Evolutionary conservation across 2,888 invertebrate genomes (phyloP).

Genomic region (Scelioninae gen. 2): DNA sequence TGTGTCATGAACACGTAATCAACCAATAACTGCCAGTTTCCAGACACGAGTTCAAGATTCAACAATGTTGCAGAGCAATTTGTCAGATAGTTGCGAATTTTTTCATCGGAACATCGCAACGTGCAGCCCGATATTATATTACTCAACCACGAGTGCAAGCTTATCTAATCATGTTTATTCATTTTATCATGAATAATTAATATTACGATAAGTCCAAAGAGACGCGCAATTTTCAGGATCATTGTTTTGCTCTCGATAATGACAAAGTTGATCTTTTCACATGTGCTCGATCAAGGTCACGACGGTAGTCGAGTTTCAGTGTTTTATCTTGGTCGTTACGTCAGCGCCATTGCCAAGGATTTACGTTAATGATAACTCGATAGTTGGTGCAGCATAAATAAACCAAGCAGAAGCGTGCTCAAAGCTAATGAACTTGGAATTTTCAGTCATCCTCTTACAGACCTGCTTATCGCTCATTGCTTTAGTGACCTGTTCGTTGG

Average conservation of each 20-base stretch:
- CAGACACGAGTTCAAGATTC: too few relatives aligned
- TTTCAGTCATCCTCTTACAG: too few relatives aligned
- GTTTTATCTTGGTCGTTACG: conserved; percentile 32
- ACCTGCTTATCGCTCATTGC: too few relatives aligned
- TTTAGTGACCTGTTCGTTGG: too few relatives aligned
- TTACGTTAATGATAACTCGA: conserved; percentile 4
- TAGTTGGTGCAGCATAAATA: conserved; percentile 25
- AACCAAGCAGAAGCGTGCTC: not conserved
- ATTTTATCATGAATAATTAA: conserved; percentile 49
- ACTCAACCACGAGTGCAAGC: conserved; percentile 14
- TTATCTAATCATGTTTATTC: conserved; percentile 39
- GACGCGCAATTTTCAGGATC: conserved; percentile 30
- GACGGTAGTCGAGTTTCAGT: not conserved
- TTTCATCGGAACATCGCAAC: not conserved
- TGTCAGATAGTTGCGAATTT: not conserved
- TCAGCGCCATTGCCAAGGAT: conserved; percentile 39
- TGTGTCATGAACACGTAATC: not conserved
- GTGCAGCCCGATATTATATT: conserved; percentile 7
- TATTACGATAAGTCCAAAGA: conserved; percentile 30
- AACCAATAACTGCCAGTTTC: not conserved
- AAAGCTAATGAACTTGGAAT: not conserved
- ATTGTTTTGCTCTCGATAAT: conserved; percentile 40
- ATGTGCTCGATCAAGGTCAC: conserved; percentile 22
- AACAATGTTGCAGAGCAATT: not conserved
- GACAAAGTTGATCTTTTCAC: conserved; percentile 40